Conservation (phyloP, 1,140 invertebrate species). For the Melanaphis sacchari region DNA sequence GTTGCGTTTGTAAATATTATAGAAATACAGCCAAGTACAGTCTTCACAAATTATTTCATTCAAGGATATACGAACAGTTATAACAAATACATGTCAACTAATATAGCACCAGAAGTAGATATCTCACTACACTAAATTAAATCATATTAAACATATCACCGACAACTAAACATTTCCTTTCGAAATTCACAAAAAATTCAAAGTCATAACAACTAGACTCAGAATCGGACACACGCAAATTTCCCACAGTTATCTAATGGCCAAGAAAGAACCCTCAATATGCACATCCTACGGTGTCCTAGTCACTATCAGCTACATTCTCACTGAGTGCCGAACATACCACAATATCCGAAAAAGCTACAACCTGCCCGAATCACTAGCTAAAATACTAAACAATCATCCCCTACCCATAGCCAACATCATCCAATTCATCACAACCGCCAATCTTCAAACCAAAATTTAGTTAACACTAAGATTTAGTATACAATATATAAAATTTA, state of each 20-base stretch:
- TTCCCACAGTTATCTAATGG: background rate
- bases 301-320: background rate
- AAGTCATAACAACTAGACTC: background rate
- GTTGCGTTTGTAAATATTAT: background rate
- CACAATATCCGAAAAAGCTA: too few relatives aligned
- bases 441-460: too few relatives aligned
- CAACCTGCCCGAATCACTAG: too few relatives aligned
- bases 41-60: too few relatives aligned
- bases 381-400: too few relatives aligned
- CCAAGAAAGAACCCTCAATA: background rate
- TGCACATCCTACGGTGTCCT: too few relatives aligned
- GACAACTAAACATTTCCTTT: background rate
- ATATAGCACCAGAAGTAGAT: background rate
- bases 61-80: too few relatives aligned
- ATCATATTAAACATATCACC: background rate
- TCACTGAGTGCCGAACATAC: background rate
- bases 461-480: too few relatives aligned
- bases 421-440: too few relatives aligned
- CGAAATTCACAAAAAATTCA: background rate
- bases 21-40: too few relatives aligned
- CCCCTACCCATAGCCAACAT: too few relatives aligned
- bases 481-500: too few relatives aligned
- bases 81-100: background rate
- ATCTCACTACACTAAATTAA: background rate
- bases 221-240: background rate